Base-by-base conservation (phyloP, 2,888 invertebrate species). In the Cylindroiulus punctatus region DNA sequence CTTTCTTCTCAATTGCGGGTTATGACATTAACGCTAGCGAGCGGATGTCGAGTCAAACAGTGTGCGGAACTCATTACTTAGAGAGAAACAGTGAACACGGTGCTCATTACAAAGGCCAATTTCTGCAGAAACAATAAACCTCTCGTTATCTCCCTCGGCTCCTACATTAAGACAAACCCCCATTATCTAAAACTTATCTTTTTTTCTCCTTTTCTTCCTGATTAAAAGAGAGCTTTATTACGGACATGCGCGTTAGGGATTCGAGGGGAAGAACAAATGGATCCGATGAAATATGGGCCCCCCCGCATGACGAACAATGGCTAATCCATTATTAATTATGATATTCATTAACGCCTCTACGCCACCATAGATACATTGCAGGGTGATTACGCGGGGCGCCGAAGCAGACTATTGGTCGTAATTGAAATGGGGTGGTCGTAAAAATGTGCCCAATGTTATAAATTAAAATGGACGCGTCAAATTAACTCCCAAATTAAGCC, bases 11-110 rank as follows among this genome's bases (percentile, higher is more conserved):
- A 85, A 85, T 85, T 85, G 52, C 57, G 65, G 85, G 85, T 85
- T 85, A 85, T 57, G 85, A 85, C 85, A 85, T 85, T 47, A 57
- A 47, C 57, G 65, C 52, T 32, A 26, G 40, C 85, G 44, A 85
- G 30, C 85, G 85, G 85, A 85, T 57, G 85, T 85, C 52, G 40
- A 85, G 85, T 85, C 85, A 85, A 85, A 85, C 85, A 65, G 85
- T 85, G 85, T 85, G 85, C 85, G 85, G 85, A 85, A 85, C 85
- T 85, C 85, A 85, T 85, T 85, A 85, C 85, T 85, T 85, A 57
- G 57, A 30, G 30, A 40, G 85, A 57, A 85, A 47, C 52, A 85
- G 32, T 30, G 57, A 85, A 85, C 85, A 85, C 26, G 52, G 65
- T 85, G 52, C 65, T 85, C 85, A 85, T 85, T 85, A 85, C 85